A percentile compares a stretch with the other conserved stretches of the same genome.
These are phyloP conservation scores for Bagarius yarrelli DNA, from an alignment of 2,113 vertebrate species.

Conservation along the genomic window DNA sequence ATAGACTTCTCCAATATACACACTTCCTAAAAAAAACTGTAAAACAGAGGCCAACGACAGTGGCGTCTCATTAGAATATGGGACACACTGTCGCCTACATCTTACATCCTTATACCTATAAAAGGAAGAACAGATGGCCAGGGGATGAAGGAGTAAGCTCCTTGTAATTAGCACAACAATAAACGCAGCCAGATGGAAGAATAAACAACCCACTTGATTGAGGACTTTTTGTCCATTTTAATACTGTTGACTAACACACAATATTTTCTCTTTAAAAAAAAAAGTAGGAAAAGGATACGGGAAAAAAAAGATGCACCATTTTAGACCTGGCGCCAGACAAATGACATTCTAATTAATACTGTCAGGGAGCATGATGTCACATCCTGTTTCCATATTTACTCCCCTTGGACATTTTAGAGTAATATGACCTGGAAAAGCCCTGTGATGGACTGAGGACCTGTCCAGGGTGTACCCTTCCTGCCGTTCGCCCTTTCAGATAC, in stretches of 20 bases:
- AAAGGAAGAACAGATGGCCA: conserved; percentile 56
- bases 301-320: neutral
- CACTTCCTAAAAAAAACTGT: neutral
- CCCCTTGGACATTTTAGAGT: neutral
- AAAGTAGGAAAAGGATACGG: neutral
- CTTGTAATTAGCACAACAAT: conserved; percentile 52
- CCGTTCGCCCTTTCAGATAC: too few relatives aligned
- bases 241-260: neutral
- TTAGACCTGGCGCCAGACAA: neutral
- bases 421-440: too few relatives aligned
- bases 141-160: conserved; percentile 40
- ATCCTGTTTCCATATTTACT: conserved; percentile 19
- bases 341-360: neutral
- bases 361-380: conserved; percentile 6
- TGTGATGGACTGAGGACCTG: too few relatives aligned
- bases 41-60: neutral
- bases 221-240: neutral
- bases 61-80: conserved; percentile 4
- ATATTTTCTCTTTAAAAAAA: too few relatives aligned
- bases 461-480: too few relatives aligned
- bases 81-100: neutral
- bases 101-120: conserved; percentile 8
- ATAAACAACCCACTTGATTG: neutral
- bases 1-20: neutral
- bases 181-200: conserved; percentile 30